A percentile compares a stretch with the other conserved stretches of the same genome.
Evolutionary conservation across 2,113 vertebrate genomes (phyloP).

Genomic region (Upupa epops): DNA sequence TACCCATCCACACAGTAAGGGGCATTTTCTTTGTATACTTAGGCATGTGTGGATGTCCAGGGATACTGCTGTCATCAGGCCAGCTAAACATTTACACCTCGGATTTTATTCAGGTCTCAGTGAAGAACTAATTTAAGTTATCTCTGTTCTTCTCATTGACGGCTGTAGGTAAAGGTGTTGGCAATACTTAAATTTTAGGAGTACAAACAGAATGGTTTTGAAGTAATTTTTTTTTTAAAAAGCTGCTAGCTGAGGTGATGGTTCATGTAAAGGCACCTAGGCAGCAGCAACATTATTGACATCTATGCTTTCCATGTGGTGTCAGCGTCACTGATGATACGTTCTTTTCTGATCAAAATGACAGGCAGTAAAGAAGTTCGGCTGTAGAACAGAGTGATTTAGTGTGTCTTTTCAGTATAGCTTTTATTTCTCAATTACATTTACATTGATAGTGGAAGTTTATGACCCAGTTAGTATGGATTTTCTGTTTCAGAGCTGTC

Average conservation of each 20-base stretch:
- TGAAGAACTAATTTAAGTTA: neutral
- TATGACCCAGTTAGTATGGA: neutral
- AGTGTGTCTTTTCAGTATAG: neutral
- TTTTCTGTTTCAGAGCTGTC: conserved; percentile 32
- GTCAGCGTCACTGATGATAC: neutral
- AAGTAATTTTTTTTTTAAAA: neutral
- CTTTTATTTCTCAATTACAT: conserved; percentile 44
- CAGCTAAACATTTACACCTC: neutral
- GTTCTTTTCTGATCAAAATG: neutral
- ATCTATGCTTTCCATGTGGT: neutral
- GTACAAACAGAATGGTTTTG: neutral
- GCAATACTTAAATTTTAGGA: neutral
- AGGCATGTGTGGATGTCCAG: neutral
- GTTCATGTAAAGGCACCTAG: neutral
- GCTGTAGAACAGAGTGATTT: neutral
- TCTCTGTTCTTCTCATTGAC: neutral
- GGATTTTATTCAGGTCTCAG: neutral
- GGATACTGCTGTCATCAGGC: neutral
- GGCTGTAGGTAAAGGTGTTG: neutral
- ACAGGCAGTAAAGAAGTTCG: neutral
- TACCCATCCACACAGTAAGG: neutral
- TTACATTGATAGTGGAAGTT: neutral
- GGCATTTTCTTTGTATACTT: neutral
- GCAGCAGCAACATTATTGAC: neutral
- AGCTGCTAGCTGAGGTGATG: neutral